Percentiles rank a stretch among this genome's conserved stretches.
These are phyloP conservation scores for Acinonyx jubatus DNA, from an alignment of 2,113 vertebrate genomes.

Conservation along the genomic window DNA sequence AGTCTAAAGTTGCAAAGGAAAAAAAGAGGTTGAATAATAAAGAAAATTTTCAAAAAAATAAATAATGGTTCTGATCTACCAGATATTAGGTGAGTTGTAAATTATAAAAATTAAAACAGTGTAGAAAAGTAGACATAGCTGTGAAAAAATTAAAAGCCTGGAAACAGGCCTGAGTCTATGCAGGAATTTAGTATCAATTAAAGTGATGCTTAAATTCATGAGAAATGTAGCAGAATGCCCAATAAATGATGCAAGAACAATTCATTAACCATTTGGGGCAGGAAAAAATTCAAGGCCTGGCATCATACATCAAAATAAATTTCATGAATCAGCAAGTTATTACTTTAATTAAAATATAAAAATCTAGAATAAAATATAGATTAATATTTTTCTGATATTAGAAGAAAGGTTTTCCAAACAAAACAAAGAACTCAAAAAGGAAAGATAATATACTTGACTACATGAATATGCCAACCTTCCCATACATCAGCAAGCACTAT, in stretches of 20 bases:
- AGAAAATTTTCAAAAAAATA: conserved; percentile 47
- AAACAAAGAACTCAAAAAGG: neutral
- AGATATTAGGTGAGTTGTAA: conserved; percentile 47
- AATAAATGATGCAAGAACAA: conserved; percentile 46
- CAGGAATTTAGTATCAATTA: conserved; percentile 50
- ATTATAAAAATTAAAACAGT: conserved; percentile 60
- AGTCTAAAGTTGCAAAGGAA: conserved; percentile 9
- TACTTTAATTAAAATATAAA: conserved; percentile 63
- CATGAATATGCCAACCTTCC: neutral
- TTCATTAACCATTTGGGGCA: conserved; percentile 30
- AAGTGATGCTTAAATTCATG: conserved; percentile 58
- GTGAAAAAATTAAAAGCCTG: conserved; percentile 48
- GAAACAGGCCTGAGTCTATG: neutral
- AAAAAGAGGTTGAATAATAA: neutral
- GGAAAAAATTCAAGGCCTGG: neutral
- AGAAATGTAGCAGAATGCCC: neutral
- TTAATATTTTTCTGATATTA: neutral
- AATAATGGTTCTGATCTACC: conserved; percentile 33
- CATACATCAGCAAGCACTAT: neutral
- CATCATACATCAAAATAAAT: conserved; percentile 33
- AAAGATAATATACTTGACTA: neutral
- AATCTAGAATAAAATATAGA: conserved; percentile 50
- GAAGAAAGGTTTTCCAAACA: neutral
- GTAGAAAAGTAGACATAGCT: neutral
- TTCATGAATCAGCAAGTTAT: conserved; percentile 51